Percentiles rank a stretch among this genome's conserved stretches.
Evolutionary conservation across 2,113 vertebrate species (phyloP).

Genomic region (Pachyramphus minor): DNA sequence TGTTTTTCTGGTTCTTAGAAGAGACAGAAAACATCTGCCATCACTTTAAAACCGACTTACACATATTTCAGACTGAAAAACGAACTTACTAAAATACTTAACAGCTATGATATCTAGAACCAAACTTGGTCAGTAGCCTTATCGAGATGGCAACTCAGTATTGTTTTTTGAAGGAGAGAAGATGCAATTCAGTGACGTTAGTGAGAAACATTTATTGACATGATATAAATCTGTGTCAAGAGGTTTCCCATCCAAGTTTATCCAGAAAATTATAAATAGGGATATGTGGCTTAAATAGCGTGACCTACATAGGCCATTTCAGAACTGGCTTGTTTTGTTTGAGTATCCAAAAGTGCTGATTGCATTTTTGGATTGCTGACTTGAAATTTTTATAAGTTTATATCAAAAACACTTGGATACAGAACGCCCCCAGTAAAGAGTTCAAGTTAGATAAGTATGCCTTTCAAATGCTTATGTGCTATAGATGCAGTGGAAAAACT

Average conservation of each 20-base stretch:
- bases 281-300: not conserved
- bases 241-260: not conserved
- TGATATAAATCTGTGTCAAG: not conserved
- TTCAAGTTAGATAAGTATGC: not conserved
- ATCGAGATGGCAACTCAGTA: not conserved
- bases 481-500: constrained; percentile 72
- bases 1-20: not conserved
- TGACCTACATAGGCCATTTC: not conserved
- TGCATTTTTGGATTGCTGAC: not conserved
- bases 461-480: constrained; percentile 9
- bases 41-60: not conserved
- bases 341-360: constrained; percentile 7
- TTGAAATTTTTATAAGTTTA: not conserved
- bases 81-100: not conserved
- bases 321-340: not conserved
- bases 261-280: not conserved
- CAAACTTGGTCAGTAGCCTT: not conserved
- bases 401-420: not conserved
- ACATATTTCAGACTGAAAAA: not conserved
- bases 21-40: not conserved
- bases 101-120: not conserved
- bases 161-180: not conserved
- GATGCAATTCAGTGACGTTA: not conserved
- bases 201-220: not conserved
- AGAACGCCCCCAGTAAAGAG: not conserved